Base-by-base conservation (phyloP, 2,113 vertebrate genomes). In the Pangasianodon gigas region DNA sequence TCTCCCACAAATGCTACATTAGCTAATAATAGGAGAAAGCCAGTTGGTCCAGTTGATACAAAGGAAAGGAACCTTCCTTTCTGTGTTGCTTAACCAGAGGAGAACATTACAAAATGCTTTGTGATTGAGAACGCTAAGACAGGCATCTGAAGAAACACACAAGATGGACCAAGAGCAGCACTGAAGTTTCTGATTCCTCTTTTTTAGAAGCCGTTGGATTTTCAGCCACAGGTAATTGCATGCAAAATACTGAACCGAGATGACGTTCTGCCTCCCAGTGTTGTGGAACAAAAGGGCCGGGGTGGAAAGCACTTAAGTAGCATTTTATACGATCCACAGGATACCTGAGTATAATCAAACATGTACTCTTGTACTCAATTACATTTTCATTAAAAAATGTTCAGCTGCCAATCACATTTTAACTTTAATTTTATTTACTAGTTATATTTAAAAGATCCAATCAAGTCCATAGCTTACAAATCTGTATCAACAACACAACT, bases 161-260 rank as follows among this genome's bases (percentile, higher is more conserved):
- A 24, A 32, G 11, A 21, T 51, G 58, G 51, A 84, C 44, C 11
- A 37, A 87, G n/a, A 71, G 82, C 56, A 48, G 82, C 4, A 7
- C 48, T 52, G 41, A 9, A 9, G 3, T 75, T 46, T 62, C 74
- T 62, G 80, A 69, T 92, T 92, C 91, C 90, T 90, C 87, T 74
- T 92, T 87, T 90, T 87, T 7, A 13, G 29, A 65, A 54, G 21
- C 82, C 60, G 54, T 81, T 74, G 84, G 54, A 46, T 52, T 88
- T 69, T 83, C 84, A 58, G n/a, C 29, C 67, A 71, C 54, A 56
- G n/a, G 18, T 21, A 10, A 65, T 18, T 89, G 74, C 21, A 60
- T 13, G 79, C 48, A 88, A 60, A 89, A 74, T 51, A 51, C 2
- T 89, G 90, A 90, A 88, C 87, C 8, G 87, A 88, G 90, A 88